A percentile compares a stretch with the other conserved stretches of the same genome.
Conservation (phyloP, 2,888 invertebrate genomes). For the Nomada fucata region DNA sequence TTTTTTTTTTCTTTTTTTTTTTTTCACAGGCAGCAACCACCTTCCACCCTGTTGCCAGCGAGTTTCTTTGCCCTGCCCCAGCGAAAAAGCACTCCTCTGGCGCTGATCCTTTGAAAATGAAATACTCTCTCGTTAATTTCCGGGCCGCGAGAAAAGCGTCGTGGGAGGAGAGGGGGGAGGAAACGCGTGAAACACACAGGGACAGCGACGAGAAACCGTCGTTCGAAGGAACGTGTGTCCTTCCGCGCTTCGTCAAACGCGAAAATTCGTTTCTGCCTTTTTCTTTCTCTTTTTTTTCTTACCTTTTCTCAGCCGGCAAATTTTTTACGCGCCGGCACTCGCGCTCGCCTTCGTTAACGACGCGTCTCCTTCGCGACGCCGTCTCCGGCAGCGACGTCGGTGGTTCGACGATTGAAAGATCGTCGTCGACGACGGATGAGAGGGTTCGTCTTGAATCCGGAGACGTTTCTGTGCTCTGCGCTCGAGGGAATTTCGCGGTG, state of each 20-base stretch:
- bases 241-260: conserved; percentile 64
- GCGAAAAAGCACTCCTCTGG: conserved; percentile 35
- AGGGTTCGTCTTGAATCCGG: too few relatives aligned
- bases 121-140: conserved; percentile 73
- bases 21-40: conserved; percentile 21
- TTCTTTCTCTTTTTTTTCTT: too few relatives aligned
- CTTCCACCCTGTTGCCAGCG: conserved; percentile 1
- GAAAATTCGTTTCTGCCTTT: conserved; percentile 62
- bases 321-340: conserved; percentile 64
- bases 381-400: neutral
- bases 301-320: conserved; percentile 57
- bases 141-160: conserved; percentile 66
- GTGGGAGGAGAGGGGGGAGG: conserved; percentile 51
- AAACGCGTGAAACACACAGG: conserved; percentile 66
- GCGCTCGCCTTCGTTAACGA: conserved; percentile 63
- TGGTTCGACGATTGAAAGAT: conserved; percentile 3
- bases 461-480: too few relatives aligned
- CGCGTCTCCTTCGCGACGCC: conserved; percentile 31
- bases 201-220: conserved; percentile 3
- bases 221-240: conserved; percentile 31
- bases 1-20: conserved; percentile 40
- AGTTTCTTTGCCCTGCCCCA: conserved; percentile 39
- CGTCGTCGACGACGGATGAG: too few relatives aligned
- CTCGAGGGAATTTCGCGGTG: too few relatives aligned
- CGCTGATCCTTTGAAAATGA: conserved; percentile 69